Conservation (phyloP, 1,140 invertebrate genomes). For the Brachionus paranguensis region DNA sequence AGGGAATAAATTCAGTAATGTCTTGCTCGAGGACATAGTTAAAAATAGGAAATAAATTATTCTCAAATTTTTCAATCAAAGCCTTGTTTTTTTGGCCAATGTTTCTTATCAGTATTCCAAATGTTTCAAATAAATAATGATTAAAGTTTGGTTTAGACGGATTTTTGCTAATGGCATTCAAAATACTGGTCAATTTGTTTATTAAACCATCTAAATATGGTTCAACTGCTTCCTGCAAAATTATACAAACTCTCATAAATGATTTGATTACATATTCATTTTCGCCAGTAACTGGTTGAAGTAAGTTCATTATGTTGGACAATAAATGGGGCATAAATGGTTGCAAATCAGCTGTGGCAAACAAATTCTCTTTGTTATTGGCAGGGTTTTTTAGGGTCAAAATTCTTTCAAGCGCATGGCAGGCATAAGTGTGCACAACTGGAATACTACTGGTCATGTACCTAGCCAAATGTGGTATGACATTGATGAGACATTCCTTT, state of each 20-base stretch:
- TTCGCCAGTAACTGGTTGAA: conserved; percentile 58
- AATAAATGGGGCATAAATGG: conserved; percentile 28
- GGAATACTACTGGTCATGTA: conserved; percentile 65
- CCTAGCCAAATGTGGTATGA: conserved; percentile 70
- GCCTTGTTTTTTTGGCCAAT: conserved; percentile 72
- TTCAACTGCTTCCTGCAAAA: conserved; percentile 73
- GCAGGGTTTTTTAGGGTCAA: conserved; percentile 65
- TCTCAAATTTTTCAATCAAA: conserved; percentile 81
- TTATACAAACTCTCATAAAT: conserved; percentile 77
- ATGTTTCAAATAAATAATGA: conserved; percentile 89
- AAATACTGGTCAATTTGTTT: conserved; percentile 74
- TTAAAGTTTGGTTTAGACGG: conserved; percentile 93
- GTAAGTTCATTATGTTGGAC: conserved; percentile 21
- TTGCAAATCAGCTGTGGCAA: not conserved
- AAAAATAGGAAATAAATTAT: conserved; percentile 82
- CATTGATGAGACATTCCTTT: conserved; percentile 64
- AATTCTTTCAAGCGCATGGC: conserved; percentile 81
- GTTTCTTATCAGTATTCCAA: conserved; percentile 76
- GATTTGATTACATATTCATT: conserved; percentile 91
- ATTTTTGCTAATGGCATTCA: conserved; percentile 78
- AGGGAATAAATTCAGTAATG: conserved; percentile 91
- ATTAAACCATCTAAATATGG: conserved; percentile 71
- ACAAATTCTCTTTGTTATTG: conserved; percentile 47
- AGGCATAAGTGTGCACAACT: conserved; percentile 90
- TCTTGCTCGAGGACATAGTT: conserved; percentile 86